Conservation (phyloP, 2,888 invertebrate genomes). For the Oxytorus armatus region DNA sequence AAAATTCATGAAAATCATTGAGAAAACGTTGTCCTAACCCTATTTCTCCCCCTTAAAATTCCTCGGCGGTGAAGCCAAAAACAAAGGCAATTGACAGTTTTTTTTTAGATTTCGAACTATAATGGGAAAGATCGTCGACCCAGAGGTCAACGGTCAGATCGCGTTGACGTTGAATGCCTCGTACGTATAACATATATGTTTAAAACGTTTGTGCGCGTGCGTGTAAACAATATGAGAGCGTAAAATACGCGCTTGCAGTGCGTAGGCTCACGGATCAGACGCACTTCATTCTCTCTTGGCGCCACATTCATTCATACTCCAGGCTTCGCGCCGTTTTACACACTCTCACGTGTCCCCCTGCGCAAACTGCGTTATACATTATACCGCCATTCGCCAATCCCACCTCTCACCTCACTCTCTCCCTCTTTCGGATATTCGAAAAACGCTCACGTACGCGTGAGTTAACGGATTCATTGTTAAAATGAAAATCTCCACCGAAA, state of each 20-base stretch:
- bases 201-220: too few relatives aligned
- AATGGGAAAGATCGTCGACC: too few relatives aligned
- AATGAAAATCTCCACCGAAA: too few relatives aligned
- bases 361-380: constrained; percentile 19
- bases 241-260: constrained; percentile 67
- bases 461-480: constrained; percentile 1
- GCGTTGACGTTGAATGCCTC: too few relatives aligned
- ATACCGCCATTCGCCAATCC: constrained; percentile 32
- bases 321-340: constrained; percentile 44
- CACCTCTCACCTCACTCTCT: constrained; percentile 4
- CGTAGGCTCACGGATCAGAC: constrained; percentile 81
- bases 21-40: too few relatives aligned
- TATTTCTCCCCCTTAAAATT: too few relatives aligned
- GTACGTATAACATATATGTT: neutral
- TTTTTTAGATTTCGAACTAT: too few relatives aligned
- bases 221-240: constrained; percentile 49
- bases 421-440: constrained; percentile 10
- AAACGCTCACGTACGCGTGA: constrained; percentile 21
- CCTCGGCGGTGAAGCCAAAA: too few relatives aligned
- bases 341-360: constrained; percentile 41
- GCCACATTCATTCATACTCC: constrained; percentile 84
- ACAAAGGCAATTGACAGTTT: too few relatives aligned
- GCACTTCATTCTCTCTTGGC: constrained; percentile 84
- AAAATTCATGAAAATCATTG: too few relatives aligned
- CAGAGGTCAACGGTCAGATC: too few relatives aligned